A percentile compares a stretch with the other conserved stretches of the same genome.
Conservation (phyloP, 2,888 invertebrate species). For the Trilocha varians region DNA sequence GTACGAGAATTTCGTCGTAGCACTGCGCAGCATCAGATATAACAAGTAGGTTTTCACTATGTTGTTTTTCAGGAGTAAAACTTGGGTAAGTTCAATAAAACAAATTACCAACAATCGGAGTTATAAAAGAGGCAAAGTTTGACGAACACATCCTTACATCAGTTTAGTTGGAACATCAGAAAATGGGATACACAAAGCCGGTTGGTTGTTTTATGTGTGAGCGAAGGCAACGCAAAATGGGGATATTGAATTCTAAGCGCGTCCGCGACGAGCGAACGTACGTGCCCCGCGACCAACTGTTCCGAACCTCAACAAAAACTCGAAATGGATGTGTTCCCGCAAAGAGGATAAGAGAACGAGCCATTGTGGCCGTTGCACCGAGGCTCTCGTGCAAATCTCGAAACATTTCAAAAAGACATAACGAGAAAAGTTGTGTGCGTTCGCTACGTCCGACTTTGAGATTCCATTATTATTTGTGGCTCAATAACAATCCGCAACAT, state of each 20-base stretch:
- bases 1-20: not conserved
- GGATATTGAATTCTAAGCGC: conserved; percentile 63
- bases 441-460: conserved; percentile 20
- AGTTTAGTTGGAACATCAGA: conserved; percentile 27
- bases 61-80: not conserved
- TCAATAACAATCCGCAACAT: conserved; percentile 31
- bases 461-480: conserved; percentile 41
- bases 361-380: conserved; percentile 55
- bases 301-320: conserved; percentile 48
- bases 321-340: conserved; percentile 46
- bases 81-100: not conserved
- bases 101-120: conserved; percentile 7
- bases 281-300: conserved; percentile 52
- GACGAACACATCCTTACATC: conserved; percentile 15
- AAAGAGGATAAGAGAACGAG: conserved; percentile 43
- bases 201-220: conserved; percentile 42
- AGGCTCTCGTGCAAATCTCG: conserved; percentile 49
- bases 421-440: conserved; percentile 55
- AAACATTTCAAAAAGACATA: conserved; percentile 52
- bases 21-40: too few species aligned
- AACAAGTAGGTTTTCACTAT: not conserved
- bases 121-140: conserved; percentile 16
- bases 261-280: conserved; percentile 46
- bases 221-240: conserved; percentile 45
- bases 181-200: conserved; percentile 39